These are phyloP conservation scores for Bugula neritina DNA, from an alignment of 2,888 invertebrate genomes.

Conservation along the genomic window DNA sequence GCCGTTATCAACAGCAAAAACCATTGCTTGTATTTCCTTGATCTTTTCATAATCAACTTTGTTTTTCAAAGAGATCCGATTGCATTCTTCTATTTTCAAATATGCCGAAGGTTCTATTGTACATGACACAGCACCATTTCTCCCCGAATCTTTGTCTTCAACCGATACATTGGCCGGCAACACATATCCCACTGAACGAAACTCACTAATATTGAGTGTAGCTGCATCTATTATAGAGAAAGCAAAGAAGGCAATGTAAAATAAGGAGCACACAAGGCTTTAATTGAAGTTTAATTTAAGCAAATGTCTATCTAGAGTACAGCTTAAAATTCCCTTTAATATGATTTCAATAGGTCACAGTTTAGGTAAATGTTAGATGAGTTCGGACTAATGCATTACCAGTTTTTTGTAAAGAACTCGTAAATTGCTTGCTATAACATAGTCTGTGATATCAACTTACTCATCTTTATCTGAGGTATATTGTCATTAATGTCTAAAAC, in stretches of 20 bases:
- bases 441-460: not conserved
- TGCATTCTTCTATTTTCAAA: not conserved
- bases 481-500: constrained; percentile 20
- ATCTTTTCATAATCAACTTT: constrained; percentile 17
- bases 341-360: no score
- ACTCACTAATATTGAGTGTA: not conserved
- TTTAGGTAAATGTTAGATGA: no score
- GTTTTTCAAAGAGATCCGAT: not conserved
- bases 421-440: no score
- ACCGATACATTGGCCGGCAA: not conserved
- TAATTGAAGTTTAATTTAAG: no score
- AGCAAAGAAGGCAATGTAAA: no score
- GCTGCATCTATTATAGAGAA: not conserved
- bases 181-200: not conserved
- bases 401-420: no score
- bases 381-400: no score
- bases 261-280: no score
- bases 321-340: no score
- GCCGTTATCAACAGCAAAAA: not conserved
- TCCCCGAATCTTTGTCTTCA: not conserved
- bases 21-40: not conserved
- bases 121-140: not conserved
- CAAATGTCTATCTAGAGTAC: no score
- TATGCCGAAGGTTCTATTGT: not conserved
- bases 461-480: not conserved